Percentiles rank a stretch among this genome's conserved stretches.
phyloP scores from a whole-genome alignment of 2,113 vertebrate species.

The Indri indri region DNA sequence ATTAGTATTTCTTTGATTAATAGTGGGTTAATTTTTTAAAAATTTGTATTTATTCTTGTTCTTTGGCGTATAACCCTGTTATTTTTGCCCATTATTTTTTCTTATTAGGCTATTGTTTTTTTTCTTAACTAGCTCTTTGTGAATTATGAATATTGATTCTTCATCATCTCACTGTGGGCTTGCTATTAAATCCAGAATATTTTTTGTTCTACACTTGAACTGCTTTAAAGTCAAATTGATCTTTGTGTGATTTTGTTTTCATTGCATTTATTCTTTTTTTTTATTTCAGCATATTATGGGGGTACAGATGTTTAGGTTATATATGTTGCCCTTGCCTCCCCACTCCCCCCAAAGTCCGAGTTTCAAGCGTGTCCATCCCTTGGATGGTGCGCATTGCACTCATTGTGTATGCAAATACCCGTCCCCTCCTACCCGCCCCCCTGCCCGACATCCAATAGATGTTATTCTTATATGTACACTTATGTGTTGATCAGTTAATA shows the following conservation, averaged over 20 bases:
- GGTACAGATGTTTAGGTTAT: no score
- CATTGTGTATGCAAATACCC: no score
- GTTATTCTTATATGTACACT: no score
- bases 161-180: background rate
- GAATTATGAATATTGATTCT: background rate
- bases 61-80: background rate
- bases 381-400: no score
- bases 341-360: no score
- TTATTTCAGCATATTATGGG: no score
- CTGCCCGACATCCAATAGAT: no score
- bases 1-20: background rate
- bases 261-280: background rate
- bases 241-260: background rate
- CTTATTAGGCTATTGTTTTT: background rate
- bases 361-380: no score
- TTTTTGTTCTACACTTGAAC: background rate
- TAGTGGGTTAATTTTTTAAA: background rate
- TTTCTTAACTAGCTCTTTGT: background rate
- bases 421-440: no score
- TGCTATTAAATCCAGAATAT: background rate
- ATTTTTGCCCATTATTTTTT: background rate
- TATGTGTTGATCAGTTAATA: no score
- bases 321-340: no score
- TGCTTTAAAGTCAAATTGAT: background rate
- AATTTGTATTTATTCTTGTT: background rate